A percentile compares a stretch with the other conserved stretches of the same genome.
Evolutionary conservation across 92 coral and sea anemone species (phyloP).

Genomic region (Epizoanthus scotinus): DNA sequence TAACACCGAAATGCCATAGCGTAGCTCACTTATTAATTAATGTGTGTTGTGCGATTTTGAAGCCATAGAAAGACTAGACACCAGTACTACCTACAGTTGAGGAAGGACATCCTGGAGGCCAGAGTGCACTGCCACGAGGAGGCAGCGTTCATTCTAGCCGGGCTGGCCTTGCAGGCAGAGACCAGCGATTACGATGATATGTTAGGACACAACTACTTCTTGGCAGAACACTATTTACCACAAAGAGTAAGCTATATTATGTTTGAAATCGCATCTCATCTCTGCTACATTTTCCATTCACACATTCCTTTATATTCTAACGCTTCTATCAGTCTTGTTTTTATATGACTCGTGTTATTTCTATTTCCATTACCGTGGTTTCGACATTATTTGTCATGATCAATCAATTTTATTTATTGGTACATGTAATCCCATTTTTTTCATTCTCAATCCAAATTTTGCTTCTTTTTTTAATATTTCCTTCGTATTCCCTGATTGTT

Average conservation of each 20-base stretch:
- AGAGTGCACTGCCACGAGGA: constrained; percentile 90
- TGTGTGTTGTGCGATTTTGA: constrained; percentile 22
- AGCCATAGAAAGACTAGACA: constrained; percentile 85
- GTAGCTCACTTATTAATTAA: too few species aligned
- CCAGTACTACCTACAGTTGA: constrained; percentile 93
- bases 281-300: not conserved
- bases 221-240: constrained; percentile 84
- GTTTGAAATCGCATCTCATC: not conserved
- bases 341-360: too few species aligned
- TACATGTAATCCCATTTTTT: too few species aligned
- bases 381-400: too few species aligned
- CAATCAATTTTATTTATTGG: too few species aligned
- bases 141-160: constrained; percentile 81
- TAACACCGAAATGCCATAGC: too few species aligned
- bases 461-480: too few species aligned
- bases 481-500: too few species aligned
- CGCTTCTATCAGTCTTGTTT: too few species aligned
- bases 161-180: constrained; percentile 96
- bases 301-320: too few species aligned
- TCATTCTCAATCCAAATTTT: too few species aligned
- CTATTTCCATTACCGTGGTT: too few species aligned
- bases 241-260: constrained; percentile 60
- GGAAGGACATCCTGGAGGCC: constrained; percentile 78
- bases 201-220: constrained; percentile 83
- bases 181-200: constrained; percentile 75